Conservation (phyloP, 2,797 vertebrate genomes). For the Phrynocephalus guinanensis region DNA sequence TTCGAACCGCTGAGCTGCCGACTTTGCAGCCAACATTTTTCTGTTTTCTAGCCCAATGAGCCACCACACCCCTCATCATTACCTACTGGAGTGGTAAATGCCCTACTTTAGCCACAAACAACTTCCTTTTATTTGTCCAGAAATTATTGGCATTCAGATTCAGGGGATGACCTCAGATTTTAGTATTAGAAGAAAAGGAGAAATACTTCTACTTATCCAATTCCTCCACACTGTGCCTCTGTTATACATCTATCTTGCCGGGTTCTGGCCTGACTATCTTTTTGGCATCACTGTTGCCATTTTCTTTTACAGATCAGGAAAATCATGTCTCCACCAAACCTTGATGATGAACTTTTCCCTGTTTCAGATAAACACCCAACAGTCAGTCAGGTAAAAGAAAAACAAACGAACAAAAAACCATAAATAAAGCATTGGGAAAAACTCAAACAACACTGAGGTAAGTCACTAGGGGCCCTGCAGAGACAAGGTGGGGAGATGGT, state of each 20-base stretch:
- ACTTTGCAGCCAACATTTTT: no score
- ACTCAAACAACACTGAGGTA: background rate
- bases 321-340: no score
- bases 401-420: background rate
- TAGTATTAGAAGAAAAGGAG: no score
- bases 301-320: background rate
- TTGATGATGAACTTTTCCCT: background rate
- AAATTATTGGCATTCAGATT: no score
- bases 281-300: background rate
- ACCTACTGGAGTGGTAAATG: no score
- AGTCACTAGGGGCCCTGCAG: background rate
- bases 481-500: background rate
- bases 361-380: background rate
- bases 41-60: no score
- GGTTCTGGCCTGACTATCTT: background rate
- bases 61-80: no score
- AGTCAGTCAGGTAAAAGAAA: background rate
- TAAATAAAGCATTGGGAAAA: background rate
- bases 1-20: no score
- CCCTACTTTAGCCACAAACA: no score
- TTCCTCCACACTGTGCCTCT: background rate
- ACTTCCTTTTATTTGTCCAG: no score
- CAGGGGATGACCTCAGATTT: no score
- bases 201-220: no score
- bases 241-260: background rate